phyloP scores from a whole-genome alignment of 2,888 invertebrate genomes.

The Plagiodera versicolora region DNA sequence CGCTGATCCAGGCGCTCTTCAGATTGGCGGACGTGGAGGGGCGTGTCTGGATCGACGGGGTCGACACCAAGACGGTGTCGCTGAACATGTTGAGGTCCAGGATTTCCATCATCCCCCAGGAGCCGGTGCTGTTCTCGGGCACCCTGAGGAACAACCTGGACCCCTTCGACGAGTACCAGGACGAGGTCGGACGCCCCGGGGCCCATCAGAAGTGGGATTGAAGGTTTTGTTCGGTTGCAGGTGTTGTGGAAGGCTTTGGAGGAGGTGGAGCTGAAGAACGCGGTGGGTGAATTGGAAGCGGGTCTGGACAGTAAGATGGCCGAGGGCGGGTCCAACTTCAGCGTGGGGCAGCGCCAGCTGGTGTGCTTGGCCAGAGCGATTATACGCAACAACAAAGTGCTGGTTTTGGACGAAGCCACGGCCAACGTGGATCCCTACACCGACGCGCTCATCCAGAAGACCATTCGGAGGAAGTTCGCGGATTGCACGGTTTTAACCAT shows the following conservation, averaged over 20 bases:
- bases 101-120: conserved; percentile 83
- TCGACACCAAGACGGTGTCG: conserved; percentile 69
- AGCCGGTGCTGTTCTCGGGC: conserved; percentile 84
- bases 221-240: conserved; percentile 16
- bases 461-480: conserved; percentile 73
- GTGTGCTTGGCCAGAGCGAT: conserved; percentile 69
- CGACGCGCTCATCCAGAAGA: conserved; percentile 74
- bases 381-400: conserved; percentile 52
- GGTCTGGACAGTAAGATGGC: conserved; percentile 69
- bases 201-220: neutral
- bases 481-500: conserved; percentile 81
- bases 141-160: conserved; percentile 87
- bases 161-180: conserved; percentile 80
- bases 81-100: conserved; percentile 72
- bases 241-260: conserved; percentile 80
- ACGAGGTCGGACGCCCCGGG: conserved; percentile 56
- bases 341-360: conserved; percentile 64
- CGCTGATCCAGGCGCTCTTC: conserved; percentile 75
- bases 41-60: conserved; percentile 76
- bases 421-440: conserved; percentile 81
- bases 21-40: conserved; percentile 79
- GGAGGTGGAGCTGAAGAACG: conserved; percentile 74
- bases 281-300: conserved; percentile 56
- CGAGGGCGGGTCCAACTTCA: conserved; percentile 63
- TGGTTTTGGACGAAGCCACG: conserved; percentile 69